Evolutionary conservation across 2,888 invertebrate genomes (phyloP), one percentile per base, ranked within the genome.

Genomic region (Cyaniris semiargus): DNA sequence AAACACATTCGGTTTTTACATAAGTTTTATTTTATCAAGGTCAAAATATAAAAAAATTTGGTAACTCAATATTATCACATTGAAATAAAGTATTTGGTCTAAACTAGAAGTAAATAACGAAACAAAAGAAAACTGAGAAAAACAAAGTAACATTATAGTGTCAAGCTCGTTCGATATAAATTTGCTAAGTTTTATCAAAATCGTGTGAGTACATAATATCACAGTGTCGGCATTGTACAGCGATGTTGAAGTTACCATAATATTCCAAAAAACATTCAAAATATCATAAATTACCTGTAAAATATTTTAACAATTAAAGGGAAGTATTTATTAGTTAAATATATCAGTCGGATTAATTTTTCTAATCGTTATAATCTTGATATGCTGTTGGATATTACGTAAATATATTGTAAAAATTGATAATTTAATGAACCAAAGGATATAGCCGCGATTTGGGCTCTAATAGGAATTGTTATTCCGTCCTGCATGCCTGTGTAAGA

Each of bases 101-200:
- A 81, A 82, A 79, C 80, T 81, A 81, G 78, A 80, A 44, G 1
- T 38, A 71, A 0, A 8, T 38, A 74, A 74, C 74, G 21, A 74
- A 53, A 53, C 48, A 53, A 74, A 23, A 13, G 21, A 74, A 53
- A 74, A 53, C 7, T 27, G 38, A 10, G 81, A 78, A 79, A 75
- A 76, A 80, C 78, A 80, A 78, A 84, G 82, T 82, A 83, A 80
- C 77, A 81, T 80, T 78, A 48, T 23, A 53, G 76, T 79, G 84
- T 84, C 84, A 90, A 90, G 89, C 90, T 90, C 90, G 88, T 84
- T 89, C 84, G 85, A 82, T 84, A 84, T 82, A 79, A 80, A 72
- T 21, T 72, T 21, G 21, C 70, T 38, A 71, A 44, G n/a, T 48
- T 27, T 31, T 78, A 85, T 85, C 79, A 84, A 84, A 84, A 83